These are phyloP conservation scores for Steinernema feltiae DNA, from an alignment of 1,140 invertebrate species.

Conservation along the genomic window DNA sequence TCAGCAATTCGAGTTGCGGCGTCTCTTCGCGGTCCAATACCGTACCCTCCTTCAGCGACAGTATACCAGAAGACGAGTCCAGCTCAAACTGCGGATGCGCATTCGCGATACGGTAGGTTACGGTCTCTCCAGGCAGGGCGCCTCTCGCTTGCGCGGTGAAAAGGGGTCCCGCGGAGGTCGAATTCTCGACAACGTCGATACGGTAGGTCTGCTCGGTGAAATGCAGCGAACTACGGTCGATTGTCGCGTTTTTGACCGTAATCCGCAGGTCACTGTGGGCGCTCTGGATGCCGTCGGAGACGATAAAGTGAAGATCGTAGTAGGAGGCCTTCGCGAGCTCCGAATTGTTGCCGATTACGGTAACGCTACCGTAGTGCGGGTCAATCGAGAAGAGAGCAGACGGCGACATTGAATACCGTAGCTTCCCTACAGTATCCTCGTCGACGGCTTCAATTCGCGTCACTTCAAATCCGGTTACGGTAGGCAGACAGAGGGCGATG, in stretches of 20 bases:
- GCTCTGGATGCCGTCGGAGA: conserved; percentile 2
- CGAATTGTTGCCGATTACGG: not conserved
- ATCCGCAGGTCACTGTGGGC: not conserved
- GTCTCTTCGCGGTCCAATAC: conserved; percentile 29
- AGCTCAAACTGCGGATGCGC: conserved; percentile 16
- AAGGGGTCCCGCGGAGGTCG: not conserved
- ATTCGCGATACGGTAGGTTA: not conserved
- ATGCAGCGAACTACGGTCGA: not conserved
- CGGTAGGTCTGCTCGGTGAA: not conserved
- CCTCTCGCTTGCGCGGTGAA: conserved; percentile 1
- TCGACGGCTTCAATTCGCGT: conserved; percentile 19
- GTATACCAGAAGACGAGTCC: conserved; percentile 16
- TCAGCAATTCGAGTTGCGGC: conserved; percentile 21
- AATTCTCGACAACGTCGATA: not conserved
- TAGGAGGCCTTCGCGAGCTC: not conserved
- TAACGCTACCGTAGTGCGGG: not conserved
- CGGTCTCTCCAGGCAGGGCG: not conserved
- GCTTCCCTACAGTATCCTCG: conserved; percentile 20
- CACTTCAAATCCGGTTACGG: conserved; percentile 20
- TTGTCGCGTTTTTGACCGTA: not conserved
- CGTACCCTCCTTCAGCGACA: conserved; percentile 6
- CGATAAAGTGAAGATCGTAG: not conserved
- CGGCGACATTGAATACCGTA: conserved; percentile 26
- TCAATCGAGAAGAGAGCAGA: not conserved
- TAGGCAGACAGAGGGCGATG: conserved; percentile 18